Base-by-base conservation (phyloP, 2,797 vertebrate genomes). In the Poeciliopsis turneri region DNA sequence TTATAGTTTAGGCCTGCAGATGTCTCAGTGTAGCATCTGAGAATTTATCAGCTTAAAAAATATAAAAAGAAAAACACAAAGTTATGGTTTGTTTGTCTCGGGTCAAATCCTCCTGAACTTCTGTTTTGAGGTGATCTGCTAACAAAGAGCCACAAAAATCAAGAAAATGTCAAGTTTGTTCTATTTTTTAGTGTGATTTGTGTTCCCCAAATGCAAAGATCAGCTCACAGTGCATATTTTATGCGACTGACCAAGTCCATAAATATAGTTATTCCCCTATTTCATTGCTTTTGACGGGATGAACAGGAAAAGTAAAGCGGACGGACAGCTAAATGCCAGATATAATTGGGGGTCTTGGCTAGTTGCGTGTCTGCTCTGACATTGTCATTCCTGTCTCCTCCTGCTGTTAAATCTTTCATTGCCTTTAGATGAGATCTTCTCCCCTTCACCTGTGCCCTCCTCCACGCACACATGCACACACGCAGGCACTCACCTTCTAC, bases 331-430 rank as follows among this genome's bases (percentile, higher is more conserved):
- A 92, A 94, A 94, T 92, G 87, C 78, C 90, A 90, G 76, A 76
- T 91, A 89, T 93, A 94, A 94, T 93, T 94, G 92, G 84, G 76
- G 75, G 83, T 85, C 82, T 70, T 69, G 90, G 90, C 90, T 92
- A 92, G 89, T 93, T 88, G 89, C 80, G 46, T 91, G 84, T 72
- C 88, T 85, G 90, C 81, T 87, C 81, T 86, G 89, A 91, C 90
- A 94, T 94, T 95, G 92, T 94, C 93, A 95, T 95, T 95, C 93
- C 88, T 89, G 87, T 93, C 93, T 90, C 88, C 87, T 92, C 83
- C 84, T 78, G 83, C 91, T 94, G 90, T 92, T 95, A 91, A 94
- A 94, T 95, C 89, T 94, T 95, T 95, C 89, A 95, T 94, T 90
- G 91, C 86, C 86, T 92, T 93, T 92, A 93, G 94, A 95, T 95